These are phyloP conservation scores for Hapalemur alaotrensis DNA, from an alignment of 2,797 vertebrate species.

Conservation along the genomic window DNA sequence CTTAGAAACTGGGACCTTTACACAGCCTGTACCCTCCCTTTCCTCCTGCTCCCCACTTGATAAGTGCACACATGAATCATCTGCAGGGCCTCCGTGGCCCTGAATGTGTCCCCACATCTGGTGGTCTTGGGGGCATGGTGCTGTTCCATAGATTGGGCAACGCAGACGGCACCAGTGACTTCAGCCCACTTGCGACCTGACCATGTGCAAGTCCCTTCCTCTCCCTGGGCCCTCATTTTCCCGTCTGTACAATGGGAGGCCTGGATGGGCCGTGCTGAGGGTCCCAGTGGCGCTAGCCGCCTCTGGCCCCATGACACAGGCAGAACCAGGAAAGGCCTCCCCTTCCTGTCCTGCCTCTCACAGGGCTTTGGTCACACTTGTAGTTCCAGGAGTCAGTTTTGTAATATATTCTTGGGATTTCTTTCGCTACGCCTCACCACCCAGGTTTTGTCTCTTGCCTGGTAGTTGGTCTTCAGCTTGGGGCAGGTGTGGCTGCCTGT, in stretches of 20 bases:
- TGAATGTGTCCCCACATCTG: accelerated
- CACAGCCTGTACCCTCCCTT: background rate
- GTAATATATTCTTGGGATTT: background rate
- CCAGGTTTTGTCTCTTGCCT: background rate
- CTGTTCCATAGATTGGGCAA: accelerated
- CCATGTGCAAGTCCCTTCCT: accelerated
- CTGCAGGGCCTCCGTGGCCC: background rate
- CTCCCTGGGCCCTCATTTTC: background rate
- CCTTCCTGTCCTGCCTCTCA: too few relatives aligned
- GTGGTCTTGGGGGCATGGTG: background rate
- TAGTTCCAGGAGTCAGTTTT: background rate
- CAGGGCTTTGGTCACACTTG: accelerated
- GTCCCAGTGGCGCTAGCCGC: background rate
- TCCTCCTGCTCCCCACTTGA: background rate
- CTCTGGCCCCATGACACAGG: background rate
- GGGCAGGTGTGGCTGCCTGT: background rate
- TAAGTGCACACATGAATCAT: accelerated
- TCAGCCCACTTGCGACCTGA: background rate
- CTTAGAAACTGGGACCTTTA: background rate
- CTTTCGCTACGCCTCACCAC: accelerated
- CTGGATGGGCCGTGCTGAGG: background rate
- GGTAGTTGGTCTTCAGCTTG: background rate
- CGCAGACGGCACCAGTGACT: background rate
- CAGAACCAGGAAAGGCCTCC: background rate
- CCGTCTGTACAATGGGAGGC: background rate